These are phyloP conservation scores for Hirtodrosophila cameraria DNA, from an alignment of 2,888 invertebrate genomes.

Conservation along the genomic window DNA sequence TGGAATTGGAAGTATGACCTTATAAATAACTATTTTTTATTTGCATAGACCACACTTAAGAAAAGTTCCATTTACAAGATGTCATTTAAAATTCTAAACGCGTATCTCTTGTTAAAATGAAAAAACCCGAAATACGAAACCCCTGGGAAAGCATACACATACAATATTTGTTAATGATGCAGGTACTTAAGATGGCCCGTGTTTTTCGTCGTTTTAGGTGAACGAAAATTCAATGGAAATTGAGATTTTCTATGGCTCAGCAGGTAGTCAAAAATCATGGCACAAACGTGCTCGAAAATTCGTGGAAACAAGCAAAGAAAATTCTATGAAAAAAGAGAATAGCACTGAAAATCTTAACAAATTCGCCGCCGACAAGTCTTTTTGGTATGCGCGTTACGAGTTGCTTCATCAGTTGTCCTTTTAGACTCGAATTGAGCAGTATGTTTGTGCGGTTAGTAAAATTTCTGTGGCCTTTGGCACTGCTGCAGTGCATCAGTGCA, in stretches of 20 bases:
- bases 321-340: slow-evolving; percentile 27
- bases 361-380: slow-evolving; percentile 13
- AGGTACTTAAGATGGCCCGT: slow-evolving; percentile 39
- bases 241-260: slow-evolving; percentile 43
- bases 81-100: not conserved
- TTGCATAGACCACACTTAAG: too few species aligned
- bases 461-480: slow-evolving; percentile 37
- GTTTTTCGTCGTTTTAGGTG: slow-evolving; percentile 14
- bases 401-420: slow-evolving; percentile 56
- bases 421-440: slow-evolving; percentile 36
- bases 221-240: slow-evolving; percentile 64
- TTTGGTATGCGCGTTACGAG: not conserved
- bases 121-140: slow-evolving; percentile 22
- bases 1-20: too few species aligned
- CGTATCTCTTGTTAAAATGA: not conserved
- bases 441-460: slow-evolving; percentile 39
- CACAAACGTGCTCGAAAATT: slow-evolving; percentile 30
- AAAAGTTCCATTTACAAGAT: too few species aligned
- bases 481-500: slow-evolving; percentile 49
- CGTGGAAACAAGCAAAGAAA: slow-evolving; percentile 33
- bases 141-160: slow-evolving; percentile 14
- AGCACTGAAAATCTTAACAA: not conserved
- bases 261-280: slow-evolving; percentile 51
- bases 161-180: slow-evolving; percentile 19
- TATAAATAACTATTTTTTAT: too few species aligned